Evolutionary conservation across 2,113 vertebrate genomes (phyloP).

Genomic region (Otolemur garnettii): DNA sequence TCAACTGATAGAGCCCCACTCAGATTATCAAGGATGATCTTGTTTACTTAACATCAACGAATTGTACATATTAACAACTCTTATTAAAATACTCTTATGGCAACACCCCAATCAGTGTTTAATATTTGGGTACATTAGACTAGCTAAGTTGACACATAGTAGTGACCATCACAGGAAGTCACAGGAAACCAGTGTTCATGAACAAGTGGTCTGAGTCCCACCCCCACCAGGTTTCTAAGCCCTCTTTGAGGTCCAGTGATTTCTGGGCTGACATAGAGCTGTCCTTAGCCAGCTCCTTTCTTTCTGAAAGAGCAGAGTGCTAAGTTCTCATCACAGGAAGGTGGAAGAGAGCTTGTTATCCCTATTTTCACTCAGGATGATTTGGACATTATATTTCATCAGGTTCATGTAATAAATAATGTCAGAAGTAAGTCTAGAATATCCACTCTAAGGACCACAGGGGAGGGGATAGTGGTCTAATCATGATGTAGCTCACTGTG

Average conservation of each 20-base stretch:
- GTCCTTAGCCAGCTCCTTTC: neutral
- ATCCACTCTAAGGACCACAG: neutral
- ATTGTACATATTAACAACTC: neutral
- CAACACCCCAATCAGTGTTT: neutral
- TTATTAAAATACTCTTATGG: neutral
- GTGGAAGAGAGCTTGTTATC: neutral
- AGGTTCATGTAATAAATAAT: neutral
- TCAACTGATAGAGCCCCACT: neutral
- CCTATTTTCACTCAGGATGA: neutral
- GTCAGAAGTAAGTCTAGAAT: neutral
- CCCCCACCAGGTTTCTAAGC: neutral
- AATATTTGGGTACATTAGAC: neutral
- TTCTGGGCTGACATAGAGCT: neutral
- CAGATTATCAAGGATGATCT: neutral
- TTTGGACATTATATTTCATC: constrained; percentile 5
- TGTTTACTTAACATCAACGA: neutral
- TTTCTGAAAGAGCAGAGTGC: neutral
- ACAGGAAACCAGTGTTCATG: neutral
- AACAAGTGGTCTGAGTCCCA: neutral
- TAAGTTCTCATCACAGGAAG: neutral
- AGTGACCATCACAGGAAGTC: neutral
- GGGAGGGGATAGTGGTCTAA: neutral
- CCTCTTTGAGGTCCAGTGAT: neutral
- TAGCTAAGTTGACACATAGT: neutral
- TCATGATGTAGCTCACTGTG: neutral